Evolutionary conservation across 2,113 vertebrate genomes (phyloP).

Genomic region (Nothocercus julius): DNA sequence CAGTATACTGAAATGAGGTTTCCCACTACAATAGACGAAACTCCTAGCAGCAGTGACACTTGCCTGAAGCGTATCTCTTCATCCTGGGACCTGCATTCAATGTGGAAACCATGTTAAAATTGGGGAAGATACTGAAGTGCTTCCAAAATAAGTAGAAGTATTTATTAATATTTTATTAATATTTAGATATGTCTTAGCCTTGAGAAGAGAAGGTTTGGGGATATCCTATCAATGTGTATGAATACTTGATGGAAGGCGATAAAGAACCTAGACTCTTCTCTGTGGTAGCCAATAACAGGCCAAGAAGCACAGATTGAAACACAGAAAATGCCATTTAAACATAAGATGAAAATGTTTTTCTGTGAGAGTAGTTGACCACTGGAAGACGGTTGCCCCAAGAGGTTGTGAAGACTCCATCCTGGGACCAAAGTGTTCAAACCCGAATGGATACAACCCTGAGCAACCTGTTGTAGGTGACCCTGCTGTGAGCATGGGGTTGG

Average conservation of each 20-base stretch:
- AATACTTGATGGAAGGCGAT: neutral
- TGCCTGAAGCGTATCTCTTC: neutral
- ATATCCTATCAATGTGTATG: neutral
- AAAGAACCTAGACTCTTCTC: neutral
- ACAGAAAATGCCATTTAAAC: neutral
- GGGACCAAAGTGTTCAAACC: neutral
- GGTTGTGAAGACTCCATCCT: neutral
- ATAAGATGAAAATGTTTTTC: neutral
- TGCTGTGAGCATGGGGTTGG: neutral
- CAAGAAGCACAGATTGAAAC: neutral
- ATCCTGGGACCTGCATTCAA: neutral
- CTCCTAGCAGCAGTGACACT: neutral
- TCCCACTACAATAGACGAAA: neutral
- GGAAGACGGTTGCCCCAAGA: neutral
- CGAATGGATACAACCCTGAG: neutral
- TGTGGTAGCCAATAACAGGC: neutral
- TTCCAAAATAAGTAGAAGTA: neutral
- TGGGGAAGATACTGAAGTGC: neutral
- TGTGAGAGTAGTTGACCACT: neutral
- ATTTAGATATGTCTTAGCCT: neutral
- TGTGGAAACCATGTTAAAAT: neutral
- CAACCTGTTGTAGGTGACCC: neutral
- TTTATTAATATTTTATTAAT: neutral
- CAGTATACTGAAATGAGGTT: neutral
- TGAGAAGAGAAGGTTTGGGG: neutral